Evolutionary conservation across 2,797 vertebrate species (phyloP), one percentile per base, ranked within the genome.

Genomic region (Phrynocephalus forsythii): DNA sequence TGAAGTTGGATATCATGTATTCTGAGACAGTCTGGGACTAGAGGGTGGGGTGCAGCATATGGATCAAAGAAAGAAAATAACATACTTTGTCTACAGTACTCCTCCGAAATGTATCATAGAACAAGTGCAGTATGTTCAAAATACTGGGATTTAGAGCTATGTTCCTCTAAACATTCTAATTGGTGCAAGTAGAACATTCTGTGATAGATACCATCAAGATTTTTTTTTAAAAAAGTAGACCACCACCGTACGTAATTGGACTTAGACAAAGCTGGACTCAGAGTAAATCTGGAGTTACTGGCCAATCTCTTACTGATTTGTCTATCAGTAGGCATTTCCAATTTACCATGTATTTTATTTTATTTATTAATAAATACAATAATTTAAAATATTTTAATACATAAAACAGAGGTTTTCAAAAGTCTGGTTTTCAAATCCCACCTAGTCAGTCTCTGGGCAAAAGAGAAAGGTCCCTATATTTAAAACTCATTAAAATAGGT

Each of bases 1-100:
- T 11, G 92, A 16, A 80, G 1, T 81, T 92, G 50, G 26, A 48
- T 93, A 80, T 85, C 84, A 93, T 91, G 60, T 86, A 33, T 60
- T 91, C 75, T 80, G 89, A 72, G 9, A 90, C 75, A 86, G 63
- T 71, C 73, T 50, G 10, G 79, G 66, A 7, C 0, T 86, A 11
- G 73, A 15, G 63, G 38, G 18, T 26, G 10, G n/a, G 60, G n/a
- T 78, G 0, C 2, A 85, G n/a, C 22, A 84, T 48, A 48, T 83
- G 84, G 16, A 92, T 66, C 3, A 78, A 22, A 50, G 79, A 2
- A n/a, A 67, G 30, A 90, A 92, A 92, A 3, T 30, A 38, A 66
- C 86, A 13, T 66, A 77, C 87, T 68, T 76, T 84, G 13, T 72
- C 1, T 44, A 11, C 1, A 26, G 60, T 3, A 82, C 2, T 2